Conservation (phyloP, 2,888 invertebrate genomes). For the Chalcosyrphus nemorum region DNA sequence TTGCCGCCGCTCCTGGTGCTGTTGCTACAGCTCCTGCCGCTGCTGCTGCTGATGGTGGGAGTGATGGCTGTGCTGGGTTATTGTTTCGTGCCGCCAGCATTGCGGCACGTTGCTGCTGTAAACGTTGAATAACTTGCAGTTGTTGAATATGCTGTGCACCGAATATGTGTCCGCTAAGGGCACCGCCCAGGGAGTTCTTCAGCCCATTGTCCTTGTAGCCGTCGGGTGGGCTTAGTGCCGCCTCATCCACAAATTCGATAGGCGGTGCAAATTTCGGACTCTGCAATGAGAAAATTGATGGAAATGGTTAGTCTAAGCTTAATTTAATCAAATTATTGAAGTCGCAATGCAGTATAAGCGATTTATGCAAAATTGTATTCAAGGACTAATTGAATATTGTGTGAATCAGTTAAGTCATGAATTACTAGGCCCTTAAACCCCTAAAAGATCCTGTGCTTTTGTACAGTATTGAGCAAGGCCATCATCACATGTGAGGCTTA, state of each 20-base stretch:
- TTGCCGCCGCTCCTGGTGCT: conserved; percentile 52
- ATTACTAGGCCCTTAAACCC: too few species aligned
- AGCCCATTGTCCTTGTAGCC: conserved; percentile 94
- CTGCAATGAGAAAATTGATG: conserved; percentile 75
- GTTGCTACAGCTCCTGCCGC: conserved; percentile 48
- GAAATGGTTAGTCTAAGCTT: conserved; percentile 4
- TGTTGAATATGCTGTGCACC: conserved; percentile 86
- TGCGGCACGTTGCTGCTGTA: conserved; percentile 85
- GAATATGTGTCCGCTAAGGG: conserved; percentile 86
- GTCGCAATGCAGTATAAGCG: background rate
- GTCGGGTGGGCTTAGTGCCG: conserved; percentile 94
- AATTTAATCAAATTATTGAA: background rate
- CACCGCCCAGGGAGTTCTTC: conserved; percentile 84
- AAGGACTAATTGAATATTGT: background rate
- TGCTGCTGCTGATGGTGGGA: conserved; percentile 69
- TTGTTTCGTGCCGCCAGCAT: conserved; percentile 82
- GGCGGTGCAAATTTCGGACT: conserved; percentile 86
- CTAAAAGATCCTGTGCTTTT: too few species aligned
- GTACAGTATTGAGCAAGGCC: too few species aligned
- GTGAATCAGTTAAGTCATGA: background rate
- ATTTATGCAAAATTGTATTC: background rate
- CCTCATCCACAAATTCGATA: conserved; percentile 89
- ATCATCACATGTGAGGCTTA: too few species aligned
- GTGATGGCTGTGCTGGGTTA: conserved; percentile 75
- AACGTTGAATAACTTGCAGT: conserved; percentile 85